These are phyloP conservation scores for Oostethus manadensis DNA, from an alignment of 2,113 vertebrate species.

Conservation along the genomic window DNA sequence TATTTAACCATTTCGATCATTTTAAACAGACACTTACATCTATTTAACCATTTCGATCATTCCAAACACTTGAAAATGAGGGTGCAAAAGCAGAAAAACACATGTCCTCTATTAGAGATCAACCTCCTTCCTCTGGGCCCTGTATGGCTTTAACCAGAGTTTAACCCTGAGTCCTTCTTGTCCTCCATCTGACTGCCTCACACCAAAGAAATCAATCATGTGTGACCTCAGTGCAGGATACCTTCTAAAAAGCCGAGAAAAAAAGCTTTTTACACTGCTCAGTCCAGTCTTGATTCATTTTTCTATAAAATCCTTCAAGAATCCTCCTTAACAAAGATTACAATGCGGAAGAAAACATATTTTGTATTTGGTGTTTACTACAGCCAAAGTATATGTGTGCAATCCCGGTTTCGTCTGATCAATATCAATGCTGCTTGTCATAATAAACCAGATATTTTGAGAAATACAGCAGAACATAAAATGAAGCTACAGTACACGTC, in stretches of 20 bases:
- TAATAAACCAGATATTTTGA: too few relatives aligned
- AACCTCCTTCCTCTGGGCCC: not conserved
- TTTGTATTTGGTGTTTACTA: too few relatives aligned
- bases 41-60: constrained; percentile 9
- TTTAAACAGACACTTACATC: constrained; percentile 7
- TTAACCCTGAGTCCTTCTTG: not conserved
- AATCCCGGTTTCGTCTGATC: too few relatives aligned
- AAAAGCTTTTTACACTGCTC: constrained; percentile 1
- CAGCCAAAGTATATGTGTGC: too few relatives aligned
- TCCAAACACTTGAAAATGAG: not conserved
- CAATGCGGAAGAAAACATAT: too few relatives aligned
- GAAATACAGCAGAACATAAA: too few relatives aligned
- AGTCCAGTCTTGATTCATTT: not conserved
- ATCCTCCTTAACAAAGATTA: not conserved
- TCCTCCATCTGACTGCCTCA: not conserved
- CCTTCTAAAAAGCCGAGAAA: constrained; percentile 15
- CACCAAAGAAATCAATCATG: constrained; percentile 11
- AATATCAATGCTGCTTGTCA: too few relatives aligned
- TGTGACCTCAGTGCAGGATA: constrained; percentile 2
- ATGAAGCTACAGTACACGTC: too few relatives aligned
- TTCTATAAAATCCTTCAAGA: not conserved
- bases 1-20: constrained; percentile 9
- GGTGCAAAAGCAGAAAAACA: too few relatives aligned
- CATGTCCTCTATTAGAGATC: not conserved
- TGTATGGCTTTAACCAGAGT: not conserved